Evolutionary conservation across 2,888 invertebrate genomes (phyloP).

Genomic region (Chymomyza procnemis): DNA sequence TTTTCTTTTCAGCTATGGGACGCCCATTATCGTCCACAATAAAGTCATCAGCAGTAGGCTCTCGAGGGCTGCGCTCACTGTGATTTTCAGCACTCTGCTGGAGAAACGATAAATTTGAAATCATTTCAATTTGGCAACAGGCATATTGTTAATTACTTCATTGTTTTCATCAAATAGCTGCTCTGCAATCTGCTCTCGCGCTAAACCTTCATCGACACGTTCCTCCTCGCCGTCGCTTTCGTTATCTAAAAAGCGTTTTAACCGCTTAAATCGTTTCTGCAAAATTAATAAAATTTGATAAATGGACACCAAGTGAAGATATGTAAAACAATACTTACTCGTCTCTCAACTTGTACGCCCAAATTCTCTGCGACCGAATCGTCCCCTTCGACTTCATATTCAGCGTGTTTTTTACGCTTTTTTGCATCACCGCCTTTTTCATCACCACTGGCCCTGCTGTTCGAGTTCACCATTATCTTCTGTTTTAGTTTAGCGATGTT

Average conservation of each 20-base stretch:
- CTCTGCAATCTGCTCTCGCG: slow-evolving; percentile 92
- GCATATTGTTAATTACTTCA: slow-evolving; percentile 80
- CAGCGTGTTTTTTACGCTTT: slow-evolving; percentile 89
- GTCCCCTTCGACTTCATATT: slow-evolving; percentile 96
- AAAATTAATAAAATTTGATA: too few species aligned
- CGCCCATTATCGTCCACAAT: slow-evolving; percentile 97
- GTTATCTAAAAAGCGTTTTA: slow-evolving; percentile 90
- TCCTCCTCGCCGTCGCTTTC: slow-evolving; percentile 93
- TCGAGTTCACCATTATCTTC: slow-evolving; percentile 87
- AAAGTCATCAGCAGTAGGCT: slow-evolving; percentile 90
- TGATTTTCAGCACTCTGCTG: slow-evolving; percentile 87
- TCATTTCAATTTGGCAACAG: neutral
- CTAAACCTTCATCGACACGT: slow-evolving; percentile 87
- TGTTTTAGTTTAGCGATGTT: too few species aligned
- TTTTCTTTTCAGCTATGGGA: slow-evolving; percentile 89
- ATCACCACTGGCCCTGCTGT: slow-evolving; percentile 82
- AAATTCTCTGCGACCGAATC: slow-evolving; percentile 99
- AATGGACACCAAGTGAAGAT: neutral
- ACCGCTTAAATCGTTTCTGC: slow-evolving; percentile 91
- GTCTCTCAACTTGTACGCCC: slow-evolving; percentile 93
- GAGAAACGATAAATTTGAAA: neutral
- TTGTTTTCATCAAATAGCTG: slow-evolving; percentile 92
- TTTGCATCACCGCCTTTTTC: slow-evolving; percentile 86
- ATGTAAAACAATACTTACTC: slow-evolving; percentile 81
- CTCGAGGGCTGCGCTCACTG: slow-evolving; percentile 85